Evolutionary conservation across 2,888 invertebrate genomes (phyloP).

Genomic region (Rosalia funebris): DNA sequence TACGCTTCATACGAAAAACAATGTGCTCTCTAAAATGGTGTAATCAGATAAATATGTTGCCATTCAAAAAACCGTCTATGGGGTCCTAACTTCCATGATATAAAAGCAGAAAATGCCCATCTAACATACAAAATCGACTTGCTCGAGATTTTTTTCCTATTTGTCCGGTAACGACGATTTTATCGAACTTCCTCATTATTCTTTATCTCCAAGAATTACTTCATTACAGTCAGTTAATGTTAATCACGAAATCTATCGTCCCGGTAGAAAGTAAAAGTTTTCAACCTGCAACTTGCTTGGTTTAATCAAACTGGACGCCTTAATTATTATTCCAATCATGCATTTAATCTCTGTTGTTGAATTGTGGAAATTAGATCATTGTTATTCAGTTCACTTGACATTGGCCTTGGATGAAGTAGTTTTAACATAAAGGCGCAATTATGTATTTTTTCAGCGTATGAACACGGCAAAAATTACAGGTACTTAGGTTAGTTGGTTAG

Average conservation of each 20-base stretch:
- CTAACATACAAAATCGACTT: too few relatives aligned
- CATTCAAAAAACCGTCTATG: too few relatives aligned
- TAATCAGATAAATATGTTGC: too few relatives aligned
- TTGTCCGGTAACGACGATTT: too few relatives aligned
- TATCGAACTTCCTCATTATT: neutral
- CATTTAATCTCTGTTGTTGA: slow-evolving; percentile 20
- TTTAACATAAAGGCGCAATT: slow-evolving; percentile 6
- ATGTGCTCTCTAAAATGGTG: too few relatives aligned
- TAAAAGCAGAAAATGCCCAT: too few relatives aligned
- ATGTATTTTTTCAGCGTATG: slow-evolving; percentile 12
- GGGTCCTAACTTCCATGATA: too few relatives aligned
- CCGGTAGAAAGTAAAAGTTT: slow-evolving; percentile 8
- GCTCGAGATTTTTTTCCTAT: too few relatives aligned
- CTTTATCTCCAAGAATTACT: neutral
- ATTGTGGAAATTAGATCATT: slow-evolving; percentile 34
- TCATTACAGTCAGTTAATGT: too few relatives aligned
- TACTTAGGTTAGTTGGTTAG: slow-evolving; percentile 15
- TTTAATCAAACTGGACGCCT: slow-evolving; percentile 5
- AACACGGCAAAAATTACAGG: slow-evolving; percentile 8
- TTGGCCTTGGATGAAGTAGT: slow-evolving; percentile 29
- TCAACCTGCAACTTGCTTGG: neutral
- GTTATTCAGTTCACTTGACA: slow-evolving; percentile 31
- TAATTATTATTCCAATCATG: slow-evolving; percentile 24
- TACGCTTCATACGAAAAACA: too few relatives aligned
- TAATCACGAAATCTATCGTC: neutral